Conservation (phyloP, 2,888 invertebrate species). For the Acronicta aceris region DNA sequence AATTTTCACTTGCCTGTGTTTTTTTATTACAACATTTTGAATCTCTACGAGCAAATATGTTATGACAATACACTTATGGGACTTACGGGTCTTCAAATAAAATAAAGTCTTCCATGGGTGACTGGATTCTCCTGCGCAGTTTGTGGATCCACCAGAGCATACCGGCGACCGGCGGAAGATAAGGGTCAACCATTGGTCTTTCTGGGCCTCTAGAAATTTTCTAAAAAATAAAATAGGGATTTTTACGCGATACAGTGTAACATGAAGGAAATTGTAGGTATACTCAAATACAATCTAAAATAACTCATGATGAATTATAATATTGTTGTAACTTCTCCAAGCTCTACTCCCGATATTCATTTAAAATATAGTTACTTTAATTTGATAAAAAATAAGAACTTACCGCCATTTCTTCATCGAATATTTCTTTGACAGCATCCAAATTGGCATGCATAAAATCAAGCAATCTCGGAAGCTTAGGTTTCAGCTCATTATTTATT, state of each 20-base stretch:
- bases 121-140: conserved; percentile 88
- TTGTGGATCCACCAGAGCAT: conserved; percentile 93
- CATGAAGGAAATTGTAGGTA: too few species aligned
- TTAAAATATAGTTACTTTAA: not conserved
- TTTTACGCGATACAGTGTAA: not conserved
- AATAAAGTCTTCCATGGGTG: conserved; percentile 90
- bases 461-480: conserved; percentile 91
- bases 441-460: conserved; percentile 91
- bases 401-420: conserved; percentile 88
- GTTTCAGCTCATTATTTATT: conserved; percentile 92
- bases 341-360: too few species aligned
- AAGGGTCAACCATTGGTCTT: conserved; percentile 89
- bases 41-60: too few species aligned
- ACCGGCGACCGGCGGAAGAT: conserved; percentile 94
- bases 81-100: conserved; percentile 91
- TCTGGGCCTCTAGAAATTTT: conserved; percentile 81
- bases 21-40: too few species aligned
- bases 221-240: conserved; percentile 58
- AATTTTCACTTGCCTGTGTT: too few species aligned
- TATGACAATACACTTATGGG: too few species aligned
- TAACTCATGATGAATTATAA: too few species aligned
- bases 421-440: conserved; percentile 90
- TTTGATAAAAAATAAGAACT: conserved; percentile 40
- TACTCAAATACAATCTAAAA: too few species aligned
- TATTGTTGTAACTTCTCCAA: too few species aligned